Evolutionary conservation across 1,140 invertebrate genomes (phyloP).

Genomic region (Acromyrmex charruanus): DNA sequence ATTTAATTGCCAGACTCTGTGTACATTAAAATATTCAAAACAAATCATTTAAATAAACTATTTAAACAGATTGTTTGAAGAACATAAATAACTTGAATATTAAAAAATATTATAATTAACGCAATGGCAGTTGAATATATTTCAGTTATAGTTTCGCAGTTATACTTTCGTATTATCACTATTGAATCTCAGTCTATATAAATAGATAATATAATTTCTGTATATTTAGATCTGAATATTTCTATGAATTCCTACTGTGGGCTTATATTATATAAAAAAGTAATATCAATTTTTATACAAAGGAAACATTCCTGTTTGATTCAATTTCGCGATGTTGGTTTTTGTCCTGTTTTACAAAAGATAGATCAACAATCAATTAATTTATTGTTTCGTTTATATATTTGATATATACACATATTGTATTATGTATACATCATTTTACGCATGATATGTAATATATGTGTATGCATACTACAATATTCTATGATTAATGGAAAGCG

Average conservation of each 20-base stretch:
- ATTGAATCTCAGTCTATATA: neutral
- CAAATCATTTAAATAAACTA: neutral
- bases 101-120: conserved; percentile 17
- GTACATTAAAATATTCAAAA: neutral
- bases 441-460: neutral
- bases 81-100: neutral
- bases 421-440: neutral
- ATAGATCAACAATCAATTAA: neutral
- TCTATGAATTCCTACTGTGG: neutral
- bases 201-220: conserved; percentile 16
- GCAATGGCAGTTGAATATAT: neutral
- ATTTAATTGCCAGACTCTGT: neutral
- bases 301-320: neutral
- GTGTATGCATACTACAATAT: neutral
- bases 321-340: neutral
- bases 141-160: too few relatives aligned
- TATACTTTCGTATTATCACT: neutral
- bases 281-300: conserved; percentile 3
- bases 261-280: neutral
- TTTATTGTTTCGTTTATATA: neutral
- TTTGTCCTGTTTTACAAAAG: neutral
- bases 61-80: neutral
- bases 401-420: neutral
- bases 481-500: conserved; percentile 30
- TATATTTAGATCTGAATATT: neutral